Base-by-base conservation (phyloP, 30 jellyfish, hydroid and myxozoan genomes). In the Chironex yamaguchii region DNA sequence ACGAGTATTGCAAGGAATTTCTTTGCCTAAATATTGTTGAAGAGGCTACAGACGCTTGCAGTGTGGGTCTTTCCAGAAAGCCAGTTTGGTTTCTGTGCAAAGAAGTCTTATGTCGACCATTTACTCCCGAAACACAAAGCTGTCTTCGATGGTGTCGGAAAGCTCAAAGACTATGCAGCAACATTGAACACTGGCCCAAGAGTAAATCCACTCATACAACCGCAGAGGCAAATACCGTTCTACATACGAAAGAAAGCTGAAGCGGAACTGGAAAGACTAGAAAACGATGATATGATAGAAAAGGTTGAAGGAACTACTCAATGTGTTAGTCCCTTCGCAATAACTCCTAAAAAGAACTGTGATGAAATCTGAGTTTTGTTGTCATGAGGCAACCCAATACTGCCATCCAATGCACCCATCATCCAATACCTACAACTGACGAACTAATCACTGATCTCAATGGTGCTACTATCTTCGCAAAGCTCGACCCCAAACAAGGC, bases 301-400 rank as follows among this genome's bases (percentile, higher is more conserved):
- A 30, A 54, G 49, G 95, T 62, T 28, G 87, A 81, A 23, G 86
- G 96, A 82, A 79, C 96, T 34, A 93, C 91, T 62, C 88, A 82
- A 35, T 89, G 97, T 91, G 90, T 89, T 30, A 81, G 96, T 64
- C 85, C 91, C 35, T 51, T 89, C 20, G 97, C 82, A n/a, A 80
- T 81, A 11, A 58, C 80, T 22, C 91, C 91, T 62, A 82, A 82
- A 72, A 81, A 69, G 73, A 75, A 88, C 79, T 30, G 71, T 6
- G 86, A 70, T 1, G 78, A 69, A 34, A 85, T 81, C 17, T 6
- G 96, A 32, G 29, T 67, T 67, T 88, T 68, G 74, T 88, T 35
- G 97, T 67, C 76, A 85, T 92, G 66, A 79, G 91, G 49, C 42
- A n/a, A 31, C 80, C 70, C 0, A 88, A 82, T 53, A 81, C 35